Percentiles rank a stretch among this genome's conserved stretches.
phyloP scores from a whole-genome alignment of 1,140 invertebrate species.

The Drosophila melanica region DNA sequence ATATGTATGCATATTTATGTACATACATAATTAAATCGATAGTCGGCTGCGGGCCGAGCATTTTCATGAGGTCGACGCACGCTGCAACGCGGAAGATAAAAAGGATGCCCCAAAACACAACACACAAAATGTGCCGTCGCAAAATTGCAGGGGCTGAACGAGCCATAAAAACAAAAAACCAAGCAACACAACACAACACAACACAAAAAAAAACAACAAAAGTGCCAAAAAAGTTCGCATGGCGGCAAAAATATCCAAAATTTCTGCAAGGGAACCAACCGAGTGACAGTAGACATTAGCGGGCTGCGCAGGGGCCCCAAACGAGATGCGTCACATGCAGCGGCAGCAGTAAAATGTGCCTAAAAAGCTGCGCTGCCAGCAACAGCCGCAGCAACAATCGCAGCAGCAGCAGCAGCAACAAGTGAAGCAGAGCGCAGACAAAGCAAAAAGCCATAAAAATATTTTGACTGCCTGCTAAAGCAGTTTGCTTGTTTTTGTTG shows the following conservation, averaged over 20 bases:
- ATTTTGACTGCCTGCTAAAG: slow-evolving; percentile 68
- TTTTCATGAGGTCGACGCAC: slow-evolving; percentile 54
- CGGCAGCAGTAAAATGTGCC: slow-evolving; percentile 51
- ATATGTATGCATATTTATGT: neutral
- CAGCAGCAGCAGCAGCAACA: slow-evolving; percentile 53
- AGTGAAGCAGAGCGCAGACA: slow-evolving; percentile 58
- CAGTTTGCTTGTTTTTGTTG: slow-evolving; percentile 46
- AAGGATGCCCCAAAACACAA: slow-evolving; percentile 72
- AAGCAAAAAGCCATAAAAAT: slow-evolving; percentile 71
- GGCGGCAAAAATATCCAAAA: slow-evolving; percentile 75
- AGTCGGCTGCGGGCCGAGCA: slow-evolving; percentile 14
- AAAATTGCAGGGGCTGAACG: slow-evolving; percentile 61
- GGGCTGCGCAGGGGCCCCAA: slow-evolving; percentile 11
- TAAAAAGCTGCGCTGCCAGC: slow-evolving; percentile 54
- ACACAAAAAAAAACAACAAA: slow-evolving; percentile 27
- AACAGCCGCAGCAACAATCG: neutral
- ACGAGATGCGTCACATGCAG: slow-evolving; percentile 73
- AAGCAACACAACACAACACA: slow-evolving; percentile 30
- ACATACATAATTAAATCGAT: slow-evolving; percentile 62
- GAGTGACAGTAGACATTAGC: slow-evolving; percentile 27
- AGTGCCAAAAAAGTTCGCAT: slow-evolving; percentile 27
- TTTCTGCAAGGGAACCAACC: slow-evolving; percentile 62
- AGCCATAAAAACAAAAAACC: slow-evolving; percentile 40
- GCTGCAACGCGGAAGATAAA: slow-evolving; percentile 80
- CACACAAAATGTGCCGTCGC: slow-evolving; percentile 61